Base-by-base conservation (phyloP, 2,888 invertebrate species). In the Subacronicta megacephala region DNA sequence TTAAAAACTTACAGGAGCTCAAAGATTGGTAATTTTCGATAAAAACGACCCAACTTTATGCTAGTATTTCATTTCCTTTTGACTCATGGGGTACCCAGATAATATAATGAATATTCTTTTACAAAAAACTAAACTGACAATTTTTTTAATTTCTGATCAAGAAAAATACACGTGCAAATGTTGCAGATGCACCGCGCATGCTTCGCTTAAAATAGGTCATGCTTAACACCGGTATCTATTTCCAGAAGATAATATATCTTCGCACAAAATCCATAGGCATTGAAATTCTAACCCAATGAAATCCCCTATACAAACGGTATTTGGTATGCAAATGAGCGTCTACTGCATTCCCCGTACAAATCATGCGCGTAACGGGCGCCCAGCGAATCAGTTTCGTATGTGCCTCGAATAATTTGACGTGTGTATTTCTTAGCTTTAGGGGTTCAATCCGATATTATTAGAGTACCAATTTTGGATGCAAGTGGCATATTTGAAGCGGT, bases 381-480 rank as follows among this genome's bases (percentile, higher is more conserved):
- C 60, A 57, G 68, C 58, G 63, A 81, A 81, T 82, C 79, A 75
- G 76, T 72, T 77, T 60, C 58, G 73, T 71, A 63, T 80, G 81
- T 81, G 82, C 71, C 63, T 56, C 51, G 80, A 80, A 80, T 82
- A 69, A 62, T 65, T 67, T 65, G 60, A 50, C 20, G 43, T 36
- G 43, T 56, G 49, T 67, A 64, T 65, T 62, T 58, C 65, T 68
- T 57, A 41, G 10, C 23, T 33, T 56, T 38, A n/a, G 15, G 0
- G 13, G n/a, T 13, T 42, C 15, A 7, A n/a, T 23, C 3, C 7
- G n/a, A n/a, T 29, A 29, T n/a, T n/a, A n/a, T n/a, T n/a, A n/a
- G n/a, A n/a, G n/a, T n/a, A n/a, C n/a, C n/a, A n/a, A n/a, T n/a
- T n/a, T n/a, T n/a, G n/a, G n/a, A n/a, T n/a, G n/a, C n/a, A n/a